Conservation (phyloP, 2,797 vertebrate species). For the Podarcis lilfordi region DNA sequence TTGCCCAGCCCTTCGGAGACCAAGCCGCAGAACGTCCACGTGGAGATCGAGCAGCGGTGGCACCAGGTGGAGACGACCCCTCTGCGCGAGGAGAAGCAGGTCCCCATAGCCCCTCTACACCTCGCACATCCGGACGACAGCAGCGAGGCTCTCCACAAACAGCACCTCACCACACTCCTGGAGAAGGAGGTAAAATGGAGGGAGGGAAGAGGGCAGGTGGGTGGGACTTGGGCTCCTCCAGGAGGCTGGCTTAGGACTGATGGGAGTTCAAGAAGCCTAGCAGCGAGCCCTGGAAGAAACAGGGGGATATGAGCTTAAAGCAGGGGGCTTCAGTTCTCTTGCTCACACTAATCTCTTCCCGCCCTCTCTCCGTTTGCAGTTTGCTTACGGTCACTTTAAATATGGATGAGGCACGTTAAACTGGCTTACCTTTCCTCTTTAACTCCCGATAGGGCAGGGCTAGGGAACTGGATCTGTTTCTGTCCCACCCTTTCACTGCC, state of each 20-base stretch:
- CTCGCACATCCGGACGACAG: constrained; percentile 65
- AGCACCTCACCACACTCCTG: constrained; percentile 87
- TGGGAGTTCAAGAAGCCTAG: background rate
- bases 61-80: constrained; percentile 97
- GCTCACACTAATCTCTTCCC: too few species aligned
- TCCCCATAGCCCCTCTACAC: constrained; percentile 86
- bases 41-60: constrained; percentile 96
- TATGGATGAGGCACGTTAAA: background rate
- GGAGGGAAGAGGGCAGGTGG: rapidly evolving
- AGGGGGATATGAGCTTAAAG: background rate
- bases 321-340: background rate
- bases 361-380: background rate
- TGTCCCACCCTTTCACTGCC: too few species aligned
- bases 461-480: too few species aligned
- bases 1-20: constrained; percentile 57
- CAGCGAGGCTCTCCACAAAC: constrained; percentile 78
- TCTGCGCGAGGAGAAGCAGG: constrained; percentile 93
- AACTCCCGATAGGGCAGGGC: background rate
- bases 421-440: too few species aligned
- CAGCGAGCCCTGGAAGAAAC: background rate
- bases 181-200: constrained; percentile 90
- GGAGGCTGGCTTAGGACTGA: background rate
- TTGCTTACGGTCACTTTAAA: background rate
- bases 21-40: constrained; percentile 82
- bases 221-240: background rate